Conservation (phyloP, 2,888 invertebrate genomes). For the Acleris emargana region DNA sequence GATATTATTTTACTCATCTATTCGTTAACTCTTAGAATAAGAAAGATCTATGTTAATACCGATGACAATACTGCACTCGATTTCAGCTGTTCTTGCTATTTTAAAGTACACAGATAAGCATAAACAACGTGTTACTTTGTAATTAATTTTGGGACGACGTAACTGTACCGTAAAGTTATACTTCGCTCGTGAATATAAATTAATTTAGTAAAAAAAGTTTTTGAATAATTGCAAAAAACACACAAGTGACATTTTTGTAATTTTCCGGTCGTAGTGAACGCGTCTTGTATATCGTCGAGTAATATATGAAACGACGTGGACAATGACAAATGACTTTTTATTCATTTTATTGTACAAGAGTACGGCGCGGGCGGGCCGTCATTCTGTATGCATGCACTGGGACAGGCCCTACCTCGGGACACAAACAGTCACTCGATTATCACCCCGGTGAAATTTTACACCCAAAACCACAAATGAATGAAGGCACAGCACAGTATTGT, state of each 20-base stretch:
- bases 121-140: too few relatives aligned
- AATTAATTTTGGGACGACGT: too few relatives aligned
- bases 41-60: constrained; percentile 45
- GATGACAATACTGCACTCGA: constrained; percentile 14
- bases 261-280: constrained; percentile 37
- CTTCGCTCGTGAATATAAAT: not conserved
- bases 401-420: constrained; percentile 42
- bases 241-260: constrained; percentile 1
- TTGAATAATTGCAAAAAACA: too few relatives aligned
- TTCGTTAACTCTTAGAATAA: constrained; percentile 55
- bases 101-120: too few relatives aligned
- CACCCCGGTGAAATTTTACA: not conserved
- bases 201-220: too few relatives aligned
- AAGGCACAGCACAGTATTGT: constrained; percentile 46
- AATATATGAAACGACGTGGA: constrained; percentile 47
- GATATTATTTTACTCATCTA: constrained; percentile 38
- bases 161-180: too few relatives aligned
- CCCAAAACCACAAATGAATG: constrained; percentile 8
- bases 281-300: constrained; percentile 42
- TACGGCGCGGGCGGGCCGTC: constrained; percentile 46
- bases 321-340: constrained; percentile 60
- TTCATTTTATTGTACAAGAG: constrained; percentile 58
- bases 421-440: constrained; percentile 9
- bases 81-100: too few relatives aligned
- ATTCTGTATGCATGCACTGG: constrained; percentile 57